Base-by-base conservation (phyloP, 2,797 vertebrate species). In the Cottoperca gobio region DNA sequence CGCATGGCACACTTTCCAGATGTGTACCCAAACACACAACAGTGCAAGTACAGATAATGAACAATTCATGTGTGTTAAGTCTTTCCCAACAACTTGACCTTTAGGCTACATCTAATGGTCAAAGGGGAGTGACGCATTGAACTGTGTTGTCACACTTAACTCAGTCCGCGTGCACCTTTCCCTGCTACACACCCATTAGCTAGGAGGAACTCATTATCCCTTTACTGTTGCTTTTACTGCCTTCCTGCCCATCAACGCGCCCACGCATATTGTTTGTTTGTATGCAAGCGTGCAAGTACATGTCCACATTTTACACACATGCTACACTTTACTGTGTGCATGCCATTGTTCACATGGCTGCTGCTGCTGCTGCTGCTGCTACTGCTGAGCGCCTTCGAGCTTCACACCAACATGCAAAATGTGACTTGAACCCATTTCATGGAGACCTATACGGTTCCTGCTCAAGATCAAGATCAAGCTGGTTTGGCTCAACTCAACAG, bases 11-110 rank as follows among this genome's bases (percentile, higher is more conserved):
- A 17, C 59, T 42, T 65, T 70, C 33, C 63, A 66, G 8, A 68
- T 63, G 61, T 78, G 37, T 9, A 37, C 68, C 26, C 58, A 65
- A 24, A 57, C 37, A 42, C 60, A 45, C 63, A 65, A 24, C 46
- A 8, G 17, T n/a, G 53, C 28, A 33, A 12, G 35, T 49, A 37
- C 26, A 48, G 11, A 37, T 26, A 17, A 80, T 89, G 9, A 83
- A 88, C 85, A 76, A 83, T 86, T 75, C 26, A 86, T 80, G 57
- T n/a, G 11, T 17, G 24, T 45, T 28, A 9, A 33, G 46, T 45
- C 26, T 76, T 70, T 35, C 21, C 31, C 46, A n/a, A 79, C 59
- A 48, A 39, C 50, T 65, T 55, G 35, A 50, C 43, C 53, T 68
- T 53, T 54, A 42, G 42, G 35, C 28, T 24, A 33, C 61, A 45